Evolutionary conservation across 64 coral and sea anemone species (phyloP), one percentile per base, ranked within the genome.

Genomic region (Montipora sp.): DNA sequence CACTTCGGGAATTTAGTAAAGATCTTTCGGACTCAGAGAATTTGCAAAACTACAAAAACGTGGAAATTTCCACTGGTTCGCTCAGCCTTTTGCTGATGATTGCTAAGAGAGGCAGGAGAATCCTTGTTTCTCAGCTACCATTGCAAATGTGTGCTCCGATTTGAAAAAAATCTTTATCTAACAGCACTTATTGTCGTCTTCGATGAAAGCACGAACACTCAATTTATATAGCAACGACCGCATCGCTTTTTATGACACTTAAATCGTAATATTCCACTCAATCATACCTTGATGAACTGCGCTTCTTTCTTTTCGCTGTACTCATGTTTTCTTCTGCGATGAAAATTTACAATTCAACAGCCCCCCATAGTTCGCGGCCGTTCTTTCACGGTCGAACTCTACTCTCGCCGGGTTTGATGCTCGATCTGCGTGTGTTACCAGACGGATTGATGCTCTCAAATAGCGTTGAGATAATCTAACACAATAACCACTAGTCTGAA

Each of bases 291-390:
- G 36, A 36, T 36, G 83, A 87, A 51, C 83, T 93, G 7, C 91
- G 91, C 91, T 87, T 93, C 22, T 93, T 93, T 74, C 91, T 78
- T 7, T 93, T 93, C 18, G 75, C 75, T 16, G 91, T 93, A 75
- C 84, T 93, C 82, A 87, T 93, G 48, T 80, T 90, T 79, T 70
- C 63, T 75, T 88, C 75, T 79, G 20, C 6, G 53, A 92, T 48
- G 45, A 55, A 75, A 47, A 78, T 84, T 59, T 67, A 47, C 51
- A 59, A 92, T 59, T 84, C 80, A 92, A 47, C 18, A 16, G 19
- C 23, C 57, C 80, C 67, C 80, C 90, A 92, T 92, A 36, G 36
- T 36, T 3, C 0, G 36, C 51, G 68, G 11, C 60, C 87, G 16
- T 15, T 72, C 60, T 22, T 51, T 47, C 45, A 47, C 65, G 45